These are phyloP conservation scores for Sinohyriopsis cumingii DNA, from an alignment of 2,888 invertebrate genomes.

Conservation along the genomic window DNA sequence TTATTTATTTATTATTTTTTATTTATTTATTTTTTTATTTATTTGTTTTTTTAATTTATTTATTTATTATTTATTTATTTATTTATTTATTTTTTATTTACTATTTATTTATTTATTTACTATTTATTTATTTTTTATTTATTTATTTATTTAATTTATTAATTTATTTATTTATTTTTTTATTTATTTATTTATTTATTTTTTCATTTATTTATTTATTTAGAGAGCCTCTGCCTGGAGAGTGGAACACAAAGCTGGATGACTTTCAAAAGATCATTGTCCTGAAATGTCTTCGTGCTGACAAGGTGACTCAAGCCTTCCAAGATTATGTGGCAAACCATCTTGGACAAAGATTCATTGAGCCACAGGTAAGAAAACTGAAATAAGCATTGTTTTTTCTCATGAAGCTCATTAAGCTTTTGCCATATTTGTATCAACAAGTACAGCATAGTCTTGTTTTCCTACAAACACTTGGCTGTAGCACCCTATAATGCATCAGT, in stretches of 20 bases:
- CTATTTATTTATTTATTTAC: conserved; percentile 26
- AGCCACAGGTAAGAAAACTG: conserved; percentile 63
- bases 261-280: conserved; percentile 72
- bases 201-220: neutral
- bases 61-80: neutral
- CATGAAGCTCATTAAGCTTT: no score
- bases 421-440: no score
- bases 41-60: conserved; percentile 23
- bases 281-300: conserved; percentile 70
- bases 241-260: conserved; percentile 67
- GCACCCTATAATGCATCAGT: no score
- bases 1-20: conserved; percentile 23
- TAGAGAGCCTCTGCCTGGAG: conserved; percentile 71
- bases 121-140: no score
- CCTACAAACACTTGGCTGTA: no score
- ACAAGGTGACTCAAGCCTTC: conserved; percentile 72
- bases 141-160: conserved; percentile 23
- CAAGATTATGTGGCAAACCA: conserved; percentile 74
- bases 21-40: conserved; percentile 6
- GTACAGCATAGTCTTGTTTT: no score
- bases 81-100: conserved; percentile 34
- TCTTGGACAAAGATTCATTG: conserved; percentile 73
- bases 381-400: no score
- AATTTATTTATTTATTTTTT: conserved; percentile 23
- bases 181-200: conserved; percentile 24